Conservation (phyloP, 2,888 invertebrate genomes). For the Thumatha senex region DNA sequence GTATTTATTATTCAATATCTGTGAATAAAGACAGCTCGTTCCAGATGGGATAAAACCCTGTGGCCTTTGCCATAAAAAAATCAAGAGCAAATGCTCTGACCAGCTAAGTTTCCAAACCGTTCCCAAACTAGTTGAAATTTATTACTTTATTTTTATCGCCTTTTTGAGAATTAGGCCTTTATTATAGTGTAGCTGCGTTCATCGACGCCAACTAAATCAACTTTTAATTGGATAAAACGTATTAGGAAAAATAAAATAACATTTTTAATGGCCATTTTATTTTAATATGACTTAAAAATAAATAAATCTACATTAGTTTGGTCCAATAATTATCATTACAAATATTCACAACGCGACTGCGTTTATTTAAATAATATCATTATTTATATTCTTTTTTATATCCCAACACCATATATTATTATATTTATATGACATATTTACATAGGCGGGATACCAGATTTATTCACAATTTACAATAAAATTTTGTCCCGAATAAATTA, state of each 20-base stretch:
- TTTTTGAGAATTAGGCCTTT: too few species aligned
- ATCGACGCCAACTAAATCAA: too few species aligned
- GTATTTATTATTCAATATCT: too few species aligned
- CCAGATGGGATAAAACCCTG: too few species aligned
- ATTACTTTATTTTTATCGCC: too few species aligned
- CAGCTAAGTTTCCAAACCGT: too few species aligned
- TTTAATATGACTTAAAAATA: constrained; percentile 48
- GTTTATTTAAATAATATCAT: constrained; percentile 40
- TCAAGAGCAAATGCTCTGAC: too few species aligned
- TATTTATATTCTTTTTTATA: constrained; percentile 7
- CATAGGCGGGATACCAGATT: constrained; percentile 59
- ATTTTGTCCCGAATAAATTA: constrained; percentile 79
- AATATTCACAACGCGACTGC: constrained; percentile 64
- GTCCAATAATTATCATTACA: constrained; percentile 61
- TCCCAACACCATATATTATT: constrained; percentile 64
- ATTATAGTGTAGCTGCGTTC: too few species aligned
- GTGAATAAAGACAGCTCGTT: too few species aligned
- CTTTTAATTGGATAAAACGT: too few species aligned
- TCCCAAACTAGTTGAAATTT: too few species aligned
- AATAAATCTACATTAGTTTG: constrained; percentile 75
- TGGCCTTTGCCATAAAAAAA: too few species aligned
- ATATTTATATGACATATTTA: constrained; percentile 50
- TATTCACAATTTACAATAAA: constrained; percentile 47
- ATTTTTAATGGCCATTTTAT: constrained; percentile 64
- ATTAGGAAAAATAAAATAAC: constrained; percentile 34